Base-by-base conservation (phyloP, 1,140 invertebrate species). In the Camponotus floridanus region DNA sequence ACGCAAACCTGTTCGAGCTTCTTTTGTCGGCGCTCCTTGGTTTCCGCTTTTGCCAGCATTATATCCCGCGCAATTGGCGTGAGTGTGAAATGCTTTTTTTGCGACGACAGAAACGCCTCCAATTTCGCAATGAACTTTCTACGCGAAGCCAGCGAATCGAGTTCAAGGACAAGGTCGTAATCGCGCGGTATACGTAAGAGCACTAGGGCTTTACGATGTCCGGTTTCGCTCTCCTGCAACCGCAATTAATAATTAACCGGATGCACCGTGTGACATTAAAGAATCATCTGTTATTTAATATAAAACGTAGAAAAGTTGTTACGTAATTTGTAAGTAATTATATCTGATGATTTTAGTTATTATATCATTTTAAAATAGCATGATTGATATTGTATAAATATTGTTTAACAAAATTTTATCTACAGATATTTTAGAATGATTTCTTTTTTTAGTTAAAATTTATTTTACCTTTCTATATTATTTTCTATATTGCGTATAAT, bases 91-190 rank as follows among this genome's bases (percentile, higher is more conserved):
- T 96, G 97, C 92, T 98, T 99, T 92, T 98, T 98, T 91, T 98
- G 97, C 42, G 97, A 97, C 48, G 96, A 95, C 6, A 99, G 94
- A 92, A 99, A 99, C 51, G 97, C 96, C 93, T 98, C 98, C 39
- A 99, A 94, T 94, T 99, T 99, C 73, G 97, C 96, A n/a, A 99
- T 96, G 92, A 99, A 99, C 92, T 99, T 98, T 76, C 97, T 96
- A 65, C 98, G 95, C 0, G 97, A 97, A 1, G 96, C 96, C 51
- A 97, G 95, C 0, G 97, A 98, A 91, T 98, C 97, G 92, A 99
- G 97, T 94, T 99, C 98, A 74, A 99, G 95, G n/a, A 99, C 98
- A 68, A 99, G 95, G 95, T 99, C 99, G 93, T 99, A 99, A 95
- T 99, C 99, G 74, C 98, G 97, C 0, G 98, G 98, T 7, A 99